phyloP scores from a whole-genome alignment of 1,140 invertebrate species.

The Brachionus angularis region DNA sequence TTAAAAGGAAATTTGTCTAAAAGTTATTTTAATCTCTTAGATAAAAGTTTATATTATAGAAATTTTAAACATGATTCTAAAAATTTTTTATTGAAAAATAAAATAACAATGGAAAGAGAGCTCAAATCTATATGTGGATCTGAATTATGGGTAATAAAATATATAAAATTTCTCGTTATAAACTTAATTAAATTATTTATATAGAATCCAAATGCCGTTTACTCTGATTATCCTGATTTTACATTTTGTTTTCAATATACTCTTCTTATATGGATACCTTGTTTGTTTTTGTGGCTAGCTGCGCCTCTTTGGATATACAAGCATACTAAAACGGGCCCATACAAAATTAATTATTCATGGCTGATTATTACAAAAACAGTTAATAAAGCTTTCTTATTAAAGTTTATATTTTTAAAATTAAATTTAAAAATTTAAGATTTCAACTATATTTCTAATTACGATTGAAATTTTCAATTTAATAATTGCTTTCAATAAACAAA shows the following conservation, averaged over 20 bases:
- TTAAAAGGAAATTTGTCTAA: too few species aligned
- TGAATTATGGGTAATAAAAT: conserved; percentile 19
- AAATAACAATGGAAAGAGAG: conserved; percentile 8
- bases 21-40: too few species aligned
- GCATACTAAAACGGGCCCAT: neutral
- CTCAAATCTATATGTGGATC: conserved; percentile 14
- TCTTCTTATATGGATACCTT: conserved; percentile 27
- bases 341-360: conserved; percentile 16
- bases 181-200: neutral
- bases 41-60: too few species aligned
- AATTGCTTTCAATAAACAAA: neutral
- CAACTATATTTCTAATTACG: neutral
- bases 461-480: neutral
- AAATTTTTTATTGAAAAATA: too few species aligned
- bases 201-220: conserved; percentile 10
- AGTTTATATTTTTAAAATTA: neutral
- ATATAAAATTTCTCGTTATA: neutral
- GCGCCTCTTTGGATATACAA: conserved; percentile 35
- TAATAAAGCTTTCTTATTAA: neutral
- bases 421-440: neutral
- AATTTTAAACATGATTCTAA: too few species aligned
- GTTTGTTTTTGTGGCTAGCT: conserved; percentile 25
- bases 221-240: conserved; percentile 21
- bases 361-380: neutral
- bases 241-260: conserved; percentile 41